Base-by-base conservation (phyloP, 2,797 vertebrate species). In the Eulemur rubriventer region DNA sequence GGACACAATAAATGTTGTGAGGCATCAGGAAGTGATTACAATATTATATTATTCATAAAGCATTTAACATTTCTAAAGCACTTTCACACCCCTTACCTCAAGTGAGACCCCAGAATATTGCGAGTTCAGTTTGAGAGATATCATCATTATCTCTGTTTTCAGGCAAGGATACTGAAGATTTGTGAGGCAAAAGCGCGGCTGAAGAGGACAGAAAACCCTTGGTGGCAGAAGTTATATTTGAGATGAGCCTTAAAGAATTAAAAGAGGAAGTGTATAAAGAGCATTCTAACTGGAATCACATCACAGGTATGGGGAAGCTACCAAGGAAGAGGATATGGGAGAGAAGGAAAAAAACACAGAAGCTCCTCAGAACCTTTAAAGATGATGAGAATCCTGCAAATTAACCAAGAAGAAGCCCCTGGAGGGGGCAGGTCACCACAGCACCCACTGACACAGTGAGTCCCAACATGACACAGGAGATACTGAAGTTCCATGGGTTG, bases 201-300 rank as follows among this genome's bases (percentile, higher is more conserved):
- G 20, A 61, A 78, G 24, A 18, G 83, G 50, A 79, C 4, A 55
- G 57, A 79, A 46, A 61, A 52, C 24, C 24, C 8, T 50, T 61
- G 14, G 17, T 35, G 33, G 48, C 10, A 55, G 65, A 61, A 22
- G 70, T 41, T 35, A 50, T 33, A 46, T 43, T 28, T 81, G 73
- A 87, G 33, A 46, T 83, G 20, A 63, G 13, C 48, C 63, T 82
- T 91, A 48, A 89, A 89, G 76, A 35, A 69, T 61, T 30, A 76
- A 24, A 73, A 35, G 69, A 70, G 52, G 35, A 78, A 83, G 72
- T 11, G 14, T 17, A 46, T 11, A 11, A 69, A 85, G 78, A 69
- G 13, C 72, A 85, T 89, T 92, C 35, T 69, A 33, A 24, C 0
- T 61, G 38, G 18, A 94, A 78, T 30, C 91, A 89, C 13, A 76